Base-by-base conservation (phyloP, 2,113 vertebrate genomes). In the Verasper variegatus region DNA sequence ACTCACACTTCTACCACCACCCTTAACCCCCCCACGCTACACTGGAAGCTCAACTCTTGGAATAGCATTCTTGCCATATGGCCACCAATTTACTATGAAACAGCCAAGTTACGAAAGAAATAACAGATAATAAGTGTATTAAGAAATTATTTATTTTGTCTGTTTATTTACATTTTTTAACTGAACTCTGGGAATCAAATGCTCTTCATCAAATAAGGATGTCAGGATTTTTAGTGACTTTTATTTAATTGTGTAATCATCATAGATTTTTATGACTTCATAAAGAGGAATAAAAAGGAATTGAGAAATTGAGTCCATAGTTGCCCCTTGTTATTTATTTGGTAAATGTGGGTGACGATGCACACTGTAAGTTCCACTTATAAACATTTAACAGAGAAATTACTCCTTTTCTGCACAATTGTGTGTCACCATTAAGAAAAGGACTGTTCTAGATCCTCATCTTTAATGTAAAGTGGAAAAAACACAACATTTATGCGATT, bases 11-110 rank as follows among this genome's bases (percentile, higher is more conserved):
- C 23, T 27, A 26, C 65, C 31, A 58, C 42, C 45, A 59, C 51
- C 52, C 58, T 65, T 78, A 77, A 76, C 68, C 85, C 68, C 85
- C 89, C 84, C 52, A 81, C 62, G 23, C 82, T 81, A 86, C 86
- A 85, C 72, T 72, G 72, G 77, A 86, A 81, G 74, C 80, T 88
- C 65, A 70, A 54, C 70, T 80, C 84, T 52, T 78, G 49, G 75
- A 87, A 81, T 69, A 87, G 86, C 78, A 71, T 60, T 52, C 54
- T 18, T 18, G 61, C 91, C 94, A 94, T 93, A 92, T 94, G 94
- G 86, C 87, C 70, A 87, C 89, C 86, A 91, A 87, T 92, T 93
- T 87, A 90, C 35, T 69, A 57, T 88, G 88, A 90, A 89, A 79
- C 73, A 45, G 61, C 64, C 67, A 69, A 69, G 83, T 54, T 21